A percentile compares a stretch with the other conserved stretches of the same genome.
These are phyloP conservation scores for Tetrao urogallus DNA, from an alignment of 2,113 vertebrate genomes.

Conservation along the genomic window DNA sequence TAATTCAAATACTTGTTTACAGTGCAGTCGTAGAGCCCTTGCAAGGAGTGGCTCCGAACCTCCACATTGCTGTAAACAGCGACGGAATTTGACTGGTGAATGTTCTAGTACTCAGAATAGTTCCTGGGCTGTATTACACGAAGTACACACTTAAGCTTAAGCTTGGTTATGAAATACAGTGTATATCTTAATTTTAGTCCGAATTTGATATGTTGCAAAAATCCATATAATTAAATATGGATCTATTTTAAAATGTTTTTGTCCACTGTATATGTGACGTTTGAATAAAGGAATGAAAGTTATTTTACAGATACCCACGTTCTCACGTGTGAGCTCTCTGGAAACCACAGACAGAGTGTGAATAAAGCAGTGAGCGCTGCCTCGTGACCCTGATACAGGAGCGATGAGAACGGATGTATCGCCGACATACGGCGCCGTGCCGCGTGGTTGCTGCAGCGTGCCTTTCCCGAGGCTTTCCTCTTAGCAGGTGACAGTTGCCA, in stretches of 20 bases:
- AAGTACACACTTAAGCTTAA: conserved; percentile 58
- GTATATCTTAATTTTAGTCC: conserved; percentile 71
- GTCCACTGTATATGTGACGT: conserved; percentile 74
- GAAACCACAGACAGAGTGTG: conserved; percentile 16
- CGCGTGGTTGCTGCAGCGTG: not conserved
- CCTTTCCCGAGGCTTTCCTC: not conserved
- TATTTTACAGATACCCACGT: conserved; percentile 69
- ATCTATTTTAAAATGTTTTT: conserved; percentile 74
- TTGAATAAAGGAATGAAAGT: conserved; percentile 70
- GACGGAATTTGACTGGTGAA: conserved; percentile 58
- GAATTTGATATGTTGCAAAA: conserved; percentile 71
- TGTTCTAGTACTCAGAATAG: conserved; percentile 59
- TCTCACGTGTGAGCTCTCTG: conserved; percentile 66
- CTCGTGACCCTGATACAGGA: conserved; percentile 1
- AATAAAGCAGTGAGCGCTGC: conserved; percentile 24
- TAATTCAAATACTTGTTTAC: conserved; percentile 24
- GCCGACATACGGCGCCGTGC: not conserved
- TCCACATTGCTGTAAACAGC: conserved; percentile 25
- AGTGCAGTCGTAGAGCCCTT: conserved; percentile 28
- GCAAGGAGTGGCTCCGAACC: conserved; percentile 50
- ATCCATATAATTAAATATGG: conserved; percentile 67
- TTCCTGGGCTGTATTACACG: conserved; percentile 38
- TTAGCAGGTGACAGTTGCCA: not conserved
- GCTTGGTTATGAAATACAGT: conserved; percentile 70
- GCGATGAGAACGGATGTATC: not conserved